Evolutionary conservation across 2,888 invertebrate genomes (phyloP), one percentile per base, ranked within the genome.

Genomic region (Vannuccia rotundouncinata): DNA sequence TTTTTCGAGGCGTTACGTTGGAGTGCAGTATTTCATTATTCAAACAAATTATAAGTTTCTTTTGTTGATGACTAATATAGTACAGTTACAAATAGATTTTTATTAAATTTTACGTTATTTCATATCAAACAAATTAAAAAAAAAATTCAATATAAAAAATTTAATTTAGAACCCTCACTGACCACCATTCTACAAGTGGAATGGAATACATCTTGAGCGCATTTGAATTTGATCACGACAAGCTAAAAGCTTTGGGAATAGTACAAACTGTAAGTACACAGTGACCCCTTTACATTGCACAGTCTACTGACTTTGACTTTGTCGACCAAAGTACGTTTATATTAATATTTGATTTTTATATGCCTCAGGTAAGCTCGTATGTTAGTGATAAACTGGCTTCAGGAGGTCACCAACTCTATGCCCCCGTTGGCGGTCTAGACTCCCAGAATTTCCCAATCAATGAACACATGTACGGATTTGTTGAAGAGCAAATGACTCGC

Each of bases 401-500:
- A 10, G 87, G 88, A 13, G 88, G 87, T 80, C 88, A 88, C 82
- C 87, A 87, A 82, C 86, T 86, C 31, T 87, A 87, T 77, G 86
- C 86, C 22, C 85, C 87, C 17, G 82, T 88, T n/a, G 88, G 88
- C 0, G 85, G 86, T 30, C 83, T 88, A 28, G 85, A 86, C 82
- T 85, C 87, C 2, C 88, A 87, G 82, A 84, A 85, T 17, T 82
- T 85, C 30, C 88, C 88, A 28, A 83, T 88, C 81, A 84, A 85
- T 27, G 86, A 86, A 10, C 86, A 86, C 82, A 83, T 86, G 1
- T 87, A 87, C 82, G 86, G 86, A 29, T 81, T 83, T 17, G 77
- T 86, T 1, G 80, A 83, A 1, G 76, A 83, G 29, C 86, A 87
- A 81, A 80, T 83, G n/a, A 77, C 81, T 60, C 81, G 83, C 29